A percentile compares a stretch with the other conserved stretches of the same genome.
Evolutionary conservation across 2,113 vertebrate species (phyloP).

Genomic region (Galemys pyrenaicus): DNA sequence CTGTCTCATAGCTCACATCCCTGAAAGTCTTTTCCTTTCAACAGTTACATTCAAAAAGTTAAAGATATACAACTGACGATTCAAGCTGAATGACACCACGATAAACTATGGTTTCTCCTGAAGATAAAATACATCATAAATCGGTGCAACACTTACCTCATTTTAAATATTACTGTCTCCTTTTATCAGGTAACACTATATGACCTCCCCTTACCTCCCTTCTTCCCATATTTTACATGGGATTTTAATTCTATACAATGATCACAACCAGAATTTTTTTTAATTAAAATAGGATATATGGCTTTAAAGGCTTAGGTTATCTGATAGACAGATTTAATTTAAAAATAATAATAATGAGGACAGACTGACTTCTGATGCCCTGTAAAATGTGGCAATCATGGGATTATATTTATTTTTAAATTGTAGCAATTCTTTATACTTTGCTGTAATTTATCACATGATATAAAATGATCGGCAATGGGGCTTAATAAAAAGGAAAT

Average conservation of each 20-base stretch:
- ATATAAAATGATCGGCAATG: not conserved
- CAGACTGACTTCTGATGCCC: constrained; percentile 66
- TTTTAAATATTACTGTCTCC: constrained; percentile 92
- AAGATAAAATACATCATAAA: constrained; percentile 92
- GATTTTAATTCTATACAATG: constrained; percentile 87
- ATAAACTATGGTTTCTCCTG: constrained; percentile 88
- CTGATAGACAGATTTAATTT: constrained; percentile 86
- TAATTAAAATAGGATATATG: constrained; percentile 89
- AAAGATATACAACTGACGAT: constrained; percentile 88
- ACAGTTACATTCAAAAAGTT: constrained; percentile 84
- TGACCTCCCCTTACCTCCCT: constrained; percentile 87
- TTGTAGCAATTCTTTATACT: not conserved
- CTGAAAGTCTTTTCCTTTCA: constrained; percentile 87
- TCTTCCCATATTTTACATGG: constrained; percentile 89
- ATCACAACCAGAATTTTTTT: constrained; percentile 87
- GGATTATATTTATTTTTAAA: constrained; percentile 50
- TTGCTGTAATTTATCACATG: constrained; percentile 48
- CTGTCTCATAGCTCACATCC: constrained; percentile 83
- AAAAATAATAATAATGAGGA: constrained; percentile 65
- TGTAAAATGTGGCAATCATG: constrained; percentile 70
- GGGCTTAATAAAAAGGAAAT: constrained; percentile 30
- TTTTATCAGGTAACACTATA: constrained; percentile 93
- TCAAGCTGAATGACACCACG: constrained; percentile 86
- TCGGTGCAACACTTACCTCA: constrained; percentile 91
- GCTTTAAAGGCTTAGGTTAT: constrained; percentile 86